These are phyloP conservation scores for Meteorus colon DNA, from an alignment of 2,888 invertebrate species.

Conservation along the genomic window DNA sequence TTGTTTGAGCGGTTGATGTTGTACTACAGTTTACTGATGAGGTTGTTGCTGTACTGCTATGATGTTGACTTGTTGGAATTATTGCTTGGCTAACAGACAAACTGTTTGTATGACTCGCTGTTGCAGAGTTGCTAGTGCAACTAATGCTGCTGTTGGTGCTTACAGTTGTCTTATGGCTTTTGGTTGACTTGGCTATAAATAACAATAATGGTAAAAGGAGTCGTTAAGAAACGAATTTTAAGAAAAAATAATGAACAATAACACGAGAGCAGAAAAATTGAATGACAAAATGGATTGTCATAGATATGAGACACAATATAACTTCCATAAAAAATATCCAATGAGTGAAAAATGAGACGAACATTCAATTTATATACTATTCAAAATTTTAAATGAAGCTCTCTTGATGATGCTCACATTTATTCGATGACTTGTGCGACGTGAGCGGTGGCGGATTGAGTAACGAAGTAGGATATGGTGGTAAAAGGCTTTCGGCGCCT, in stretches of 20 bases:
- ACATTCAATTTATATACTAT: too few relatives aligned
- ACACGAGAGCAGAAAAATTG: slow-evolving; percentile 17
- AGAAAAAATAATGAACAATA: too few relatives aligned
- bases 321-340: too few relatives aligned
- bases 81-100: slow-evolving; percentile 56
- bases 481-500: slow-evolving; percentile 73
- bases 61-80: slow-evolving; percentile 52
- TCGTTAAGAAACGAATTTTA: too few relatives aligned
- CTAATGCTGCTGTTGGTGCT: slow-evolving; percentile 59
- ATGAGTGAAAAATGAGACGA: not conserved
- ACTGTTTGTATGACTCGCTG: slow-evolving; percentile 54
- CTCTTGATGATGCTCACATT: slow-evolving; percentile 63
- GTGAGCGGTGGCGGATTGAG: slow-evolving; percentile 75
- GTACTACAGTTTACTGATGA: slow-evolving; percentile 54
- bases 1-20: slow-evolving; percentile 67
- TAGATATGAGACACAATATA: too few relatives aligned
- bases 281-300: too few relatives aligned
- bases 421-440: slow-evolving; percentile 71
- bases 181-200: slow-evolving; percentile 69
- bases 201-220: slow-evolving; percentile 17
- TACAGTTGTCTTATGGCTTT: slow-evolving; percentile 69
- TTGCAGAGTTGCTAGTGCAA: slow-evolving; percentile 50
- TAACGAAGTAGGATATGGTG: slow-evolving; percentile 78
- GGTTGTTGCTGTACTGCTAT: slow-evolving; percentile 52
- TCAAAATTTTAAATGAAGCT: too few relatives aligned